Evolutionary conservation across 2,797 vertebrate genomes (phyloP), one percentile per base, ranked within the genome.

Genomic region (Chaetodon trifasciatus): DNA sequence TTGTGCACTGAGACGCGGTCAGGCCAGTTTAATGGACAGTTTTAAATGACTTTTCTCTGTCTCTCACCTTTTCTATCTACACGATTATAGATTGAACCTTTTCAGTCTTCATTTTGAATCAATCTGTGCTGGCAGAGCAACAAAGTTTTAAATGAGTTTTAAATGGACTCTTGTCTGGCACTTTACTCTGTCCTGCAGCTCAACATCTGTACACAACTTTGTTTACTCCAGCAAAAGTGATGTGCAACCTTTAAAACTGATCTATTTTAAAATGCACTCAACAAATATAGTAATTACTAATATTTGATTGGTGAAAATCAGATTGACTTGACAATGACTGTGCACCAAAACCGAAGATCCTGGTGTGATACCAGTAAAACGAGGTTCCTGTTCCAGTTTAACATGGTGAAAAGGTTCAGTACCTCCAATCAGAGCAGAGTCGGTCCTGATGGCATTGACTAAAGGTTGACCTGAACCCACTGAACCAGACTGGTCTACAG

Each of bases 381-480:
- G 19, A 53, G 28, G 47, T 68, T 28, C n/a, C 15, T 40, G n/a
- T 68, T 49, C 10, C 24, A 64, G 39, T 15, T 21, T 50, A 74
- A 42, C 12, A 65, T 0, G 3, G 49, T 42, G 50, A 84, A 70
- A 81, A 13, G 63, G 65, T 78, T 75, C 65, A 78, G 86, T 99
- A 99, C 98, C 98, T 97, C 98, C 97, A 89, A 99, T 98, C 88
- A 99, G 93, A 89, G 97, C 97, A 52, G 97, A 98, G 92, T 97
- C 97, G 64, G 93, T 97, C 95, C 85, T 96, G 89, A 97, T 96
- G 88, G 95, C 94, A 94, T 97, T 97, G 89, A 96, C 93, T 94
- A 98, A 92, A 65, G 97, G 97, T 42, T 97, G 92, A 93, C 96
- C 96, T 76, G 97, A 95, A 86, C 96, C 96, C 95, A 95, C 91